phyloP scores from a whole-genome alignment of 1,140 invertebrate genomes.

The Bombus polaris region DNA sequence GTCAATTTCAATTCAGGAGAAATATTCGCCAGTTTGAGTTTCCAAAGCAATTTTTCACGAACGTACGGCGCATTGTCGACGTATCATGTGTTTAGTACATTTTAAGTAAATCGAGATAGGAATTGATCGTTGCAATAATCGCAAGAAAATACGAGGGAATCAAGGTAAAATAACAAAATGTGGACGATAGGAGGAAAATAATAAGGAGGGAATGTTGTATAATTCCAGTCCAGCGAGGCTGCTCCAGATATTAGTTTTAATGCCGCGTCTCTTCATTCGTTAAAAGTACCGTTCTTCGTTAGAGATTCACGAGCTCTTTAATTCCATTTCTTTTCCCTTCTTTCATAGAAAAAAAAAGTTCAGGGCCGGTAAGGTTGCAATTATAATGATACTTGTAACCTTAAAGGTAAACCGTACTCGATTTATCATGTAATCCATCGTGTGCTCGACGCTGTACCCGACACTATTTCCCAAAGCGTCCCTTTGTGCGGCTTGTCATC shows the following conservation, averaged over 20 bases:
- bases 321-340: neutral
- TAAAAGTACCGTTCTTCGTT: constrained; percentile 31
- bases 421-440: constrained; percentile 18
- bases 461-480: constrained; percentile 23
- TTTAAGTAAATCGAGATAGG: neutral
- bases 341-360: neutral
- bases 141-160: neutral
- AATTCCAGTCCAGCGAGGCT: constrained; percentile 3
- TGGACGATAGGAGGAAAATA: neutral
- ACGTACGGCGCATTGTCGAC: neutral
- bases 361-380: neutral
- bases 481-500: neutral
- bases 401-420: constrained; percentile 8
- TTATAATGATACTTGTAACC: constrained; percentile 17
- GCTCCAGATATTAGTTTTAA: constrained; percentile 49
- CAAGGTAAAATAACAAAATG: neutral
- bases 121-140: neutral
- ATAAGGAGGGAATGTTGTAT: neutral
- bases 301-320: constrained; percentile 29
- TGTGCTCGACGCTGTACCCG: neutral
- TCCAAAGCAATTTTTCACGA: neutral
- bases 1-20: neutral
- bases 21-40: neutral
- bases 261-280: constrained; percentile 26
- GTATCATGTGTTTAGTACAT: neutral